Evolutionary conservation across 1,140 invertebrate genomes (phyloP).

Genomic region (Polyergus mexicanus): DNA sequence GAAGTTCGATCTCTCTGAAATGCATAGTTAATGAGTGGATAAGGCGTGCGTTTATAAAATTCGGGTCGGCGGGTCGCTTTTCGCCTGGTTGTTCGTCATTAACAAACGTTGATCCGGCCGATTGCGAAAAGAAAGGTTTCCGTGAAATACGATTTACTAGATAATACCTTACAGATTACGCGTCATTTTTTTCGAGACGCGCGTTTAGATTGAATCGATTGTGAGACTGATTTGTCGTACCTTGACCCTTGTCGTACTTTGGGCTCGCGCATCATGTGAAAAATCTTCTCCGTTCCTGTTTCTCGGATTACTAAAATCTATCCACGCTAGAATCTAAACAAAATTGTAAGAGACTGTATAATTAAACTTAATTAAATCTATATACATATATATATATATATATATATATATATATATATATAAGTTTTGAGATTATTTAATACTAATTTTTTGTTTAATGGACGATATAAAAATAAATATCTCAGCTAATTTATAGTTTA

Average conservation of each 20-base stretch:
- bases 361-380: neutral
- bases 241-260: neutral
- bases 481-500: neutral
- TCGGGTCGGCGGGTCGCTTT: neutral
- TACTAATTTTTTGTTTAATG: neutral
- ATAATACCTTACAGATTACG: conserved; percentile 54
- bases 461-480: neutral
- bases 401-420: neutral
- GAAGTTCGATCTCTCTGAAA: conserved; percentile 48
- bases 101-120: neutral
- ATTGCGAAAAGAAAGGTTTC: conserved; percentile 20
- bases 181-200: conserved; percentile 11
- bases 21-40: conserved; percentile 73
- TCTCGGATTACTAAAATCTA: neutral
- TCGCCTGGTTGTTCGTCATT: conserved; percentile 55
- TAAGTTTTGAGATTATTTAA: neutral
- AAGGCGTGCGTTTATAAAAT: conserved; percentile 42
- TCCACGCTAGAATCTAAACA: neutral
- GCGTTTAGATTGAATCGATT: conserved; percentile 40
- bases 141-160: conserved; percentile 49
- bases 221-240: neutral
- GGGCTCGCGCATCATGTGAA: neutral
- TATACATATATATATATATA: neutral
- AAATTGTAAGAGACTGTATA: neutral
- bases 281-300: neutral